Base-by-base conservation (phyloP, 2,888 invertebrate genomes). In the Philereme transversata region DNA sequence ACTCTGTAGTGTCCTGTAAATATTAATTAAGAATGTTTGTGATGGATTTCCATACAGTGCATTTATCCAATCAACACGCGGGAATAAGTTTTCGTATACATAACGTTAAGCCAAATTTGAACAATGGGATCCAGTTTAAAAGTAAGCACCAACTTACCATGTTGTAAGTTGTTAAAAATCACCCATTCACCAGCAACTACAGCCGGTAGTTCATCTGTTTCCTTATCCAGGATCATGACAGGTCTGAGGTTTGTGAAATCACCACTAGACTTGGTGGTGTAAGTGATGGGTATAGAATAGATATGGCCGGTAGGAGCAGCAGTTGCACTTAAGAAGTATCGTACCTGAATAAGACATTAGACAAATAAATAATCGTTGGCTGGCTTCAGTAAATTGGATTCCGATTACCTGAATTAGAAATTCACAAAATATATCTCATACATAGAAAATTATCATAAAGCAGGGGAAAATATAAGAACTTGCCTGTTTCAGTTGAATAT, bases 1-100 rank as follows among this genome's bases (percentile, higher is more conserved):
- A 96, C 95, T 75, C 95, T 89, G 74, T 95, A 96, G 73, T 93
- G 95, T 33, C 94, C 96, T 94, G 68, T 11, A 61, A 81, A 80
- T 8, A 50, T 22, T 4, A 33, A 36, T 41, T 6, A 43, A 33
- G 22, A 33, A 33, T n/a, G 22, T 22, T 1, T 22, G 22, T 22
- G 22, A 22, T 22, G 22, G 22, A 22, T 22, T 22, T 22, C 22
- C 22, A 22, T 22, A 22, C 1, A 2, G 22, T 3, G 22, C 22
- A 22, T 22, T 22, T 22, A 22, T 22, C 22, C 22, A 22, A 22
- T 22, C 22, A 22, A 22, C 22, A 22, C 22, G 3, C 22, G 3
- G 22, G 22, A 22, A 22, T 1, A 1, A 22, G 3, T 22, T 22
- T 22, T 22, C 22, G 22, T 22, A 22, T 22, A 22, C 22, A 22